Evolutionary conservation across 1,140 invertebrate genomes (phyloP).

Genomic region (Holcopasites calliopsidis): DNA sequence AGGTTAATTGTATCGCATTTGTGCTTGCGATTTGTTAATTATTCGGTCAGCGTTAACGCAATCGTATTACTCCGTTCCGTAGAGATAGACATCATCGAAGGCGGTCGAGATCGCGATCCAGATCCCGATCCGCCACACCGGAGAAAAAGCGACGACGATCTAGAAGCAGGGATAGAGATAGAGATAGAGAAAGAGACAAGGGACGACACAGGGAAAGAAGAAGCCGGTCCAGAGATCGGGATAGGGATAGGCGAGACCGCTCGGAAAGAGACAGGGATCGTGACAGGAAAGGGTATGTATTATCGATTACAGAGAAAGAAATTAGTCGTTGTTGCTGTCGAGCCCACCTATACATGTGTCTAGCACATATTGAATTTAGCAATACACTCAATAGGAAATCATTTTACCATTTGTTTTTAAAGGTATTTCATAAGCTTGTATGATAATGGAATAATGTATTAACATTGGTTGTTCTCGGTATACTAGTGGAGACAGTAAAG

Average conservation of each 20-base stretch:
- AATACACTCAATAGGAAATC: no score
- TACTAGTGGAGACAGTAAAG: constrained; percentile 79
- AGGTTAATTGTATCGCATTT: constrained; percentile 57
- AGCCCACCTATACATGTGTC: no score
- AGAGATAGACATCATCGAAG: constrained; percentile 76
- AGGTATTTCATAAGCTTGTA: not conserved
- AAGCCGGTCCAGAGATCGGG: constrained; percentile 73
- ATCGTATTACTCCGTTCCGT: constrained; percentile 11
- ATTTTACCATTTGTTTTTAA: no score
- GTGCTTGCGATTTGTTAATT: not conserved
- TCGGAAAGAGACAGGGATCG: constrained; percentile 71
- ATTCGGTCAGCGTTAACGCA: not conserved
- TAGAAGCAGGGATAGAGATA: constrained; percentile 83
- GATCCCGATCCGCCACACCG: constrained; percentile 80
- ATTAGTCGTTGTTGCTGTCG: no score
- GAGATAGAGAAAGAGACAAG: constrained; percentile 80
- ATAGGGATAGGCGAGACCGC: constrained; percentile 67
- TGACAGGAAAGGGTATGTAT: constrained; percentile 68
- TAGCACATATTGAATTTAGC: no score
- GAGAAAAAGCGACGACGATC: constrained; percentile 84
- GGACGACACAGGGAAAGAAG: constrained; percentile 75
- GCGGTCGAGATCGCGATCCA: constrained; percentile 73
- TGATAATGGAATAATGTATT: constrained; percentile 43
- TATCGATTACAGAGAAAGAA: no score
- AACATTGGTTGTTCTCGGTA: constrained; percentile 68